Evolutionary conservation across 2,113 vertebrate genomes (phyloP), one percentile per base, ranked within the genome.

Genomic region (Atherinomorus stipes): DNA sequence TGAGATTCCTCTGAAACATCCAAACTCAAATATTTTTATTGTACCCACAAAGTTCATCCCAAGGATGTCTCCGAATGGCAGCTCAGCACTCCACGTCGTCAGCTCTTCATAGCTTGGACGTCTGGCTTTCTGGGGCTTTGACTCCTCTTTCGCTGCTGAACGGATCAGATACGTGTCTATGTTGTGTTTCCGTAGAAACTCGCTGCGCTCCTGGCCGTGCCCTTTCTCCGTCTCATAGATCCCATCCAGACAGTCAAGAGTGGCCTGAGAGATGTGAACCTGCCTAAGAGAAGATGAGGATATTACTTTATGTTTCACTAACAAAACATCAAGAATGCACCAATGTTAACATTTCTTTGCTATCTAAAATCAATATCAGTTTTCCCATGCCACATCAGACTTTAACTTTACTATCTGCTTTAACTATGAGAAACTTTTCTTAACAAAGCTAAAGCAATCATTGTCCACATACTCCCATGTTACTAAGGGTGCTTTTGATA

Each of bases 201-300:
- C 86, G 1, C 65, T 92, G 13, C 92, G 79, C 1, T 93, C 88
- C 50, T 68, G 78, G 64, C 93, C 92, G 7, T 56, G 70, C 0
- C 88, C 93, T 0, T 62, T 84, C 68, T 93, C 91, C 0, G 71
- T 85, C 74, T 90, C 67, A 2, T 86, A 93, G 57, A 52, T 64
- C n/a, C 90, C 92, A 0, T 74, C 84, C 59, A 93, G 77, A 25
- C 89, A 92, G 67, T 93, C 85, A 40, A 93, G 85, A 0, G 93
- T 93, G 1, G 91, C 86, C 34, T 57, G 38, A 23, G 93, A 93
- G 81, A 93, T 91, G 19, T 93, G 93, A 21, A 93, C 66, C 60
- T 84, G 73, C 42, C 92, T 92, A 76, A 59, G 34, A 53, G 38
- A 25, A 51, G 34, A 42, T 16, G 5, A 42, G 16, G 13, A 42